These are phyloP conservation scores for Entelurus aequoreus DNA, from an alignment of 2,113 vertebrate species.

Conservation along the genomic window DNA sequence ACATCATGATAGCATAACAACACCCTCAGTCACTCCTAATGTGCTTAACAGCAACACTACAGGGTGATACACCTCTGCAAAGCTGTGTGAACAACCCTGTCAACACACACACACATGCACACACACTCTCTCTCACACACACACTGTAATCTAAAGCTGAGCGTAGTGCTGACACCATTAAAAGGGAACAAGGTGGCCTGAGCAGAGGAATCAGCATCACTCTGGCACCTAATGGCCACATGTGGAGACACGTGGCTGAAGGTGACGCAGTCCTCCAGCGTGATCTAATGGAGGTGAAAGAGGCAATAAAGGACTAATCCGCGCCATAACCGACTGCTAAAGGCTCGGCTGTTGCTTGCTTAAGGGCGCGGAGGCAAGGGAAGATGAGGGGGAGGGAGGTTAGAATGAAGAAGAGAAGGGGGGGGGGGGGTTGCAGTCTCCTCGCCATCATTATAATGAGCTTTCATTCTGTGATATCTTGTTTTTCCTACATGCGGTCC, in stretches of 20 bases:
- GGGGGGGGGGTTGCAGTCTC: conserved; percentile 46
- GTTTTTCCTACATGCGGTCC: conserved; percentile 47
- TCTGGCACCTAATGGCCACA: conserved; percentile 38
- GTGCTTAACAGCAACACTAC: conserved; percentile 66
- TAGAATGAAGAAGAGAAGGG: conserved; percentile 7
- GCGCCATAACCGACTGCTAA: conserved; percentile 43
- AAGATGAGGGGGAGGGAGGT: conserved; percentile 32
- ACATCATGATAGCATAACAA: conserved; percentile 63
- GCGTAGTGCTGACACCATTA: conserved; percentile 64
- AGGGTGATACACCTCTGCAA: conserved; percentile 61
- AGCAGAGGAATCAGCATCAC: conserved; percentile 44
- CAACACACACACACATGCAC: conserved; percentile 12
- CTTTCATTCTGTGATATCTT: conserved; percentile 54
- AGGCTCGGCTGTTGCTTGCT: conserved; percentile 47
- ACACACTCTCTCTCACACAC: conserved; percentile 14
- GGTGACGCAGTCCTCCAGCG: conserved; percentile 47
- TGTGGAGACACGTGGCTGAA: conserved; percentile 35
- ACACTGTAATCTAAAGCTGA: conserved; percentile 54
- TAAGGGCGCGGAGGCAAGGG: conserved; percentile 38
- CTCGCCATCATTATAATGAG: conserved; percentile 59
- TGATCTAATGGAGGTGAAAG: conserved; percentile 50
- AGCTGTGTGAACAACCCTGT: conserved; percentile 49
- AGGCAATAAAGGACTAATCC: conserved; percentile 60
- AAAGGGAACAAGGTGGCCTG: conserved; percentile 48
- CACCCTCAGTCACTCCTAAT: conserved; percentile 60